Conservation (phyloP, 1,140 invertebrate species). For the Platorchestia sp. region DNA sequence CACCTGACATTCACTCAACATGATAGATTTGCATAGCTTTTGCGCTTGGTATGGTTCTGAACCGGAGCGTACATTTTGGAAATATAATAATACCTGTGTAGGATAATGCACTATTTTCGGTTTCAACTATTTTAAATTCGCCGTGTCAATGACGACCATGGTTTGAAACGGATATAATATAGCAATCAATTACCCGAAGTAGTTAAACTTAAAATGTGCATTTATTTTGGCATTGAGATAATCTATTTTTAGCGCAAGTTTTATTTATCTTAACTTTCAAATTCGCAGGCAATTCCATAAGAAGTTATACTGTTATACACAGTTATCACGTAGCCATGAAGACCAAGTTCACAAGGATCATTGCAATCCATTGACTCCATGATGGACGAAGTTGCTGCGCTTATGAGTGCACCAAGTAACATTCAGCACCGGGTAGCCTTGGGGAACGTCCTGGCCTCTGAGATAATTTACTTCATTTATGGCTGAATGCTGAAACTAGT, state of each 20-base stretch:
- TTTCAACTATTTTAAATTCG: too few species aligned
- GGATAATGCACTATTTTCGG: background rate
- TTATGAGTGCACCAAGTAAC: background rate
- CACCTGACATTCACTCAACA: background rate
- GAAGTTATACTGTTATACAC: background rate
- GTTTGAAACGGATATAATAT: too few species aligned
- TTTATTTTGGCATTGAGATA: too few species aligned
- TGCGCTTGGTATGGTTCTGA: background rate
- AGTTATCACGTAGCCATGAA: background rate
- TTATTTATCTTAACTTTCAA: background rate
- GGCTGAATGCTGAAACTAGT: background rate
- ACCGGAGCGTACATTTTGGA: too few species aligned
- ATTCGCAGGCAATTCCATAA: background rate
- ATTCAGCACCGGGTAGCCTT: background rate
- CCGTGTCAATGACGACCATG: too few species aligned
- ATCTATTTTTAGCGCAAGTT: too few species aligned
- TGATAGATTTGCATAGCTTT: background rate
- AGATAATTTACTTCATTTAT: background rate
- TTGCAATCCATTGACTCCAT: background rate
- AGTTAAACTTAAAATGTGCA: too few species aligned
- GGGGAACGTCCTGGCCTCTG: background rate
- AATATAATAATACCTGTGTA: background rate
- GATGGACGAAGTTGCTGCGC: background rate
- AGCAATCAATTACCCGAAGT: too few species aligned
- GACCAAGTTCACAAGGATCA: background rate